phyloP scores from a whole-genome alignment of 1,140 invertebrate genomes.

The Macrotrachela quadricornifera region DNA sequence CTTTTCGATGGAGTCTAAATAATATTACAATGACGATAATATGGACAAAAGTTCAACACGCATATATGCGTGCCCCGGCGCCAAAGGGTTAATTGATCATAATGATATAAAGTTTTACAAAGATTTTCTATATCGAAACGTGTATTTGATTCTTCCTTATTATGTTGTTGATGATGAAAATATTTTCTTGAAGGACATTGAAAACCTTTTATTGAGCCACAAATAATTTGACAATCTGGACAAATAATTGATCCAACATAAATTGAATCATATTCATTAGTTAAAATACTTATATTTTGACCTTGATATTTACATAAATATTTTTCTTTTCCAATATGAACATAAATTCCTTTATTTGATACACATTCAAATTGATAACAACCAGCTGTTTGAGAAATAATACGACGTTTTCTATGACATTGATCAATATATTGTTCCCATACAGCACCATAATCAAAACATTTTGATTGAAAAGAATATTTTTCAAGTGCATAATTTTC shows the following conservation, averaged over 20 bases:
- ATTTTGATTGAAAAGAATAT: constrained; percentile 59
- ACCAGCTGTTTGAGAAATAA: constrained; percentile 56
- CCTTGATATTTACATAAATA: background rate
- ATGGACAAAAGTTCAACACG: too few species aligned
- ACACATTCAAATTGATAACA: constrained; percentile 47
- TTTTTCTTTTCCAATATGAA: constrained; percentile 8
- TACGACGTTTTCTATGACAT: constrained; percentile 11
- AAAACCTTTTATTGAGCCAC: too few species aligned
- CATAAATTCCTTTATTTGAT: constrained; percentile 6
- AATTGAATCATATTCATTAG: background rate
- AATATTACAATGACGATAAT: too few species aligned
- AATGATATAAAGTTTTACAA: too few species aligned
- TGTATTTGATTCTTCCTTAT: too few species aligned
- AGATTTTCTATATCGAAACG: too few species aligned
- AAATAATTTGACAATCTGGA: too few species aligned
- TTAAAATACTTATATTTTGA: background rate
- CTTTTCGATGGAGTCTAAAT: too few species aligned
- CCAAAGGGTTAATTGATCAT: too few species aligned
- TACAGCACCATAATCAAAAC: constrained; percentile 50
- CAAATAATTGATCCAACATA: background rate
- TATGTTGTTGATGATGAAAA: too few species aligned
- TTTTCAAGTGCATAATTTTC: constrained; percentile 69
- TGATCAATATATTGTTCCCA: constrained; percentile 14
- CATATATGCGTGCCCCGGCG: too few species aligned
- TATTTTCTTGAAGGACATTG: too few species aligned